phyloP scores from a whole-genome alignment of 2,113 vertebrate genomes.

The Triplophysa siluroides region DNA sequence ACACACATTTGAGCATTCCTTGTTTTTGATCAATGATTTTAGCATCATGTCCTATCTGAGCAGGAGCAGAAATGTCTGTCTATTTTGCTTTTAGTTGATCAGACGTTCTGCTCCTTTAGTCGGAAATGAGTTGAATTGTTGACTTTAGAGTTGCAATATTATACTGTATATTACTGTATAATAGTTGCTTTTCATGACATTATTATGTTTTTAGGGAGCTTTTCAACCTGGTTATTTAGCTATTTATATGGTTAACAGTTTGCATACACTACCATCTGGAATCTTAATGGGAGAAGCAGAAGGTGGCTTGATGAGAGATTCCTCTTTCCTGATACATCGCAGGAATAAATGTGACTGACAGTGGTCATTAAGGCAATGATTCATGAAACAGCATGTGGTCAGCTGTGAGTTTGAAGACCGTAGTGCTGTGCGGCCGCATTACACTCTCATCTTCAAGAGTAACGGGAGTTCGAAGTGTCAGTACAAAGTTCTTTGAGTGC shows the following conservation, averaged over 20 bases:
- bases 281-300: slow-evolving; percentile 37
- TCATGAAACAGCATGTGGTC: slow-evolving; percentile 36
- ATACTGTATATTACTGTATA: not conserved
- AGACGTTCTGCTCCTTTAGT: no score
- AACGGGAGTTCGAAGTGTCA: not conserved
- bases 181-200: not conserved
- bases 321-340: slow-evolving; percentile 26
- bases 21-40: not conserved
- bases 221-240: slow-evolving; percentile 6
- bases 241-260: not conserved
- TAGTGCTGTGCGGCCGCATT: not conserved
- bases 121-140: no score
- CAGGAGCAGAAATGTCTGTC: no score
- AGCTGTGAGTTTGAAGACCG: not conserved
- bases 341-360: slow-evolving; percentile 31
- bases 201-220: not conserved
- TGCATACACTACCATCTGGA: slow-evolving; percentile 37
- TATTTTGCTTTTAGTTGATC: no score
- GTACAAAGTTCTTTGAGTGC: not conserved
- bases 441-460: not conserved
- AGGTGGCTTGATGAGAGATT: slow-evolving; percentile 29
- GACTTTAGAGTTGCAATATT: no score
- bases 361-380: slow-evolving; percentile 38
- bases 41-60: not conserved
- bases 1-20: not conserved